Base-by-base conservation (phyloP, 2,888 invertebrate species). In the Sarcophaga caerulescens region DNA sequence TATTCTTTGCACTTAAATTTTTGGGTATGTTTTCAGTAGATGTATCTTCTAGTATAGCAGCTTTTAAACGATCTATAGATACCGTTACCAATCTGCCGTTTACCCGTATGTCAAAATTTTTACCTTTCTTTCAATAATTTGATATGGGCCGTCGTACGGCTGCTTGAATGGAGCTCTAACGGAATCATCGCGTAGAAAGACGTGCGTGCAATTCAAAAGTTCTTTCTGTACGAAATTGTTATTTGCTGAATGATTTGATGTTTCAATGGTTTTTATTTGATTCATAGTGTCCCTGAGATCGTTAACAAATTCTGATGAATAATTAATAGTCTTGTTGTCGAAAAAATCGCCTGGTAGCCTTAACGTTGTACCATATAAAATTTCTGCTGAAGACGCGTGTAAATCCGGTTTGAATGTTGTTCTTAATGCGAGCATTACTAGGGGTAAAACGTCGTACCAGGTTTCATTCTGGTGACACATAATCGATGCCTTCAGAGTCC, bases 401-500 rank as follows among this genome's bases (percentile, higher is more conserved):
- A 85, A 73, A 47, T 87, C 84, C 25, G 81, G 84, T 60, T 86
- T 87, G 68, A 69, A 78, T 12, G 63, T 23, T 23, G 23, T 73
- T 10, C 85, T 70, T 21, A 86, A 66, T 8, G 81, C 85, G 3
- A 87, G 66, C 3, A 87, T 45, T 21, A 86, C 77, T 12, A 75
- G 57, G 35, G 23, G 23, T 23, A 88, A 60, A 45, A 73, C 57
- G 11, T 77, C 77, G 6, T 70, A n/a, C 85, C 84, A 87, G 21
- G 68, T 57, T 21, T 60, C 70, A 11, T 57, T 62, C 17, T 23
- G 23, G 23, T 23, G 23, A 23, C 23, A 23, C 23, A 23, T 23
- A 23, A 23, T 23, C 3, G 23, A 23, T 23, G 23, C 23, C 3
- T 23, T 23, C 23, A 23, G 23, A 23, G 23, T 23, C 23, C 23